These are phyloP conservation scores for Scolanthus callimorphus DNA, from an alignment of 92 coral and sea anemone species.

Conservation along the genomic window DNA sequence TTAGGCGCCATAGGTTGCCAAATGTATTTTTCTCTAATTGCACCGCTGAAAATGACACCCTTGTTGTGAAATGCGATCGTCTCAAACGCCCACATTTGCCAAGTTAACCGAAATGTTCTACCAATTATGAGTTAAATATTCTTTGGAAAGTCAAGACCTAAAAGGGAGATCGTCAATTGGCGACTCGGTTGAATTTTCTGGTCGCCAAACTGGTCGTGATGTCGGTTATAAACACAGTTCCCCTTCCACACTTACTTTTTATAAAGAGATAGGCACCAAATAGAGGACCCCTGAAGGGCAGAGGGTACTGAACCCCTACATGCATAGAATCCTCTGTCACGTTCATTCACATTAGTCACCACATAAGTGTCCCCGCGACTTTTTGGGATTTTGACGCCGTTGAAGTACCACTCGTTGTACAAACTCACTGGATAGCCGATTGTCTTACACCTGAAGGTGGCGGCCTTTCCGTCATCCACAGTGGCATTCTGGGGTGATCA, in stretches of 20 bases:
- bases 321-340: slow-evolving; percentile 55
- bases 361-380: neutral
- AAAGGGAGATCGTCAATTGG: too few relatives aligned
- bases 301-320: slow-evolving; percentile 48
- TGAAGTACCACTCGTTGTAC: slow-evolving; percentile 49
- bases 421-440: slow-evolving; percentile 57
- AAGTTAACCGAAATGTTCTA: too few relatives aligned
- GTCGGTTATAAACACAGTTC: too few relatives aligned
- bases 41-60: too few relatives aligned
- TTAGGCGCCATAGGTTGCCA: too few relatives aligned
- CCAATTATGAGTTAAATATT: too few relatives aligned
- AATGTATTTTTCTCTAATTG: too few relatives aligned
- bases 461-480: slow-evolving; percentile 29
- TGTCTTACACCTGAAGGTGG: slow-evolving; percentile 47
- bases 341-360: slow-evolving; percentile 5
- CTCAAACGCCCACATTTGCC: too few relatives aligned
- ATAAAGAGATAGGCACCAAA: slow-evolving; percentile 49
- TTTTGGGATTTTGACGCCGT: slow-evolving; percentile 43
- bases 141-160: too few relatives aligned
- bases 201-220: too few relatives aligned
- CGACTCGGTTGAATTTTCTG: too few relatives aligned
- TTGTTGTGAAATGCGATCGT: too few relatives aligned
- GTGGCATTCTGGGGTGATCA: slow-evolving; percentile 67
- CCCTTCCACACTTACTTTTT: slow-evolving; percentile 77
- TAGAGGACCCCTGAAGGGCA: slow-evolving; percentile 57